Base-by-base conservation (phyloP, 2,797 vertebrate species). In the Furcifer pardalis region DNA sequence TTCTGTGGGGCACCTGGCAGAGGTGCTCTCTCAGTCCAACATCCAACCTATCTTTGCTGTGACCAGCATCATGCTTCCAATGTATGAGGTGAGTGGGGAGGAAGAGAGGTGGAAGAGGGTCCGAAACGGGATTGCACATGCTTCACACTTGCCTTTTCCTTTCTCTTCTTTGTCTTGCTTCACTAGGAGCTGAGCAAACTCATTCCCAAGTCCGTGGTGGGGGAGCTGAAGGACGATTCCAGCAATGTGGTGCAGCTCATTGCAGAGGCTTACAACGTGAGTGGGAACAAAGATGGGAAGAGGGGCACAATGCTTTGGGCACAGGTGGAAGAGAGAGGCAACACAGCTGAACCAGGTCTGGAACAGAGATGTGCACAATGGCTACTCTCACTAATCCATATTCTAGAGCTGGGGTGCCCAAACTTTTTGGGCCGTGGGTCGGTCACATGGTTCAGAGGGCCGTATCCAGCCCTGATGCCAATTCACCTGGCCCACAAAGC, bases 31-130 rank as follows among this genome's bases (percentile, higher is more conserved):
- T n/a, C 89, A 89, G 9, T 94, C 96, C 79, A 96, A 97, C 87
- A 97, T 97, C 87, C 97, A 97, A 90, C 95, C 96, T 40, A 97
- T 97, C 86, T 97, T 97, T 89, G 97, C 97, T 2, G 96, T 97
- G 32, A 97, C 96, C 3, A 89, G 94, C 12, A 77, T 94, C 3
- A 94, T 85, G 17, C 75, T 96, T 73, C 90, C 94, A 2, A 89
- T 94, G 10, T 97, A 97, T 81, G 86, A 96, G 96, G 97, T 97
- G 71, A 83, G 92, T 79, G 37, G 40, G 69, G 32, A 56, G 60
- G n/a, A 7, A 6, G 1, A 1, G 15, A 12, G 4, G 5, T 2
- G 52, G 30, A 15, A 3, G 17, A 2, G 23, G 9, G 0, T n/a
- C 27, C 25, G 6, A 9, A 7, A 6, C 1, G 0, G 13, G n/a